Base-by-base conservation (phyloP, 2,888 invertebrate species). In the Tipula confusa region DNA sequence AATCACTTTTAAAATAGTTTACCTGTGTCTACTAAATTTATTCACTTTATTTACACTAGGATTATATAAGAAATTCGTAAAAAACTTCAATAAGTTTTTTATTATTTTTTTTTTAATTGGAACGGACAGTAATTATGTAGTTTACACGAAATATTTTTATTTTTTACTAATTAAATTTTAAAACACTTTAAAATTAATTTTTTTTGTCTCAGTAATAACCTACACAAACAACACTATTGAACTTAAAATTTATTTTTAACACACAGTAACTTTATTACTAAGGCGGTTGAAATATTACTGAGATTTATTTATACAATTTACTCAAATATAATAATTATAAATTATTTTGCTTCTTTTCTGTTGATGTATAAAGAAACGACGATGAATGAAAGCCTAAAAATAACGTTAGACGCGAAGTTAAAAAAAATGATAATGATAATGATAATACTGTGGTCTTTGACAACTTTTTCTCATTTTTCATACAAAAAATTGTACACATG, bases 321-420 rank as follows among this genome's bases (percentile, higher is more conserved):
- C 64, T 18, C 3, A 15, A 43, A 43, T n/a, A n/a, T n/a, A n/a
- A n/a, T n/a, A n/a, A n/a, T n/a, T n/a, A n/a, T 64, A 64, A n/a
- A 43, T 38, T 38, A 38, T 38, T 38, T 38, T 38, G 3, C 3
- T 38, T 38, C 31, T 43, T 43, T 43, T n/a, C 15, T 43, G 38
- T 5, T 38, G n/a, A n/a, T n/a, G 2, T 36, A 24, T 64, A 11
- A 11, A 64, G 64, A 64, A 64, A 64, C 64, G 64, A 64, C 64
- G 64, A 64, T 24, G 64, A 64, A 64, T 64, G 64, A 64, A 64
- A 64, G 64, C 64, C 64, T 64, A 64, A 64, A 64, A 64, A 64
- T 64, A 64, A 64, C 64, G 24, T 64, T 2, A 24, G 64, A 11
- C 64, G 24, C 64, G 64, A 64, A 64, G 24, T 1, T 64, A 24